Conservation (phyloP, 2,888 invertebrate genomes). For the Cosmopolites sordidus region DNA sequence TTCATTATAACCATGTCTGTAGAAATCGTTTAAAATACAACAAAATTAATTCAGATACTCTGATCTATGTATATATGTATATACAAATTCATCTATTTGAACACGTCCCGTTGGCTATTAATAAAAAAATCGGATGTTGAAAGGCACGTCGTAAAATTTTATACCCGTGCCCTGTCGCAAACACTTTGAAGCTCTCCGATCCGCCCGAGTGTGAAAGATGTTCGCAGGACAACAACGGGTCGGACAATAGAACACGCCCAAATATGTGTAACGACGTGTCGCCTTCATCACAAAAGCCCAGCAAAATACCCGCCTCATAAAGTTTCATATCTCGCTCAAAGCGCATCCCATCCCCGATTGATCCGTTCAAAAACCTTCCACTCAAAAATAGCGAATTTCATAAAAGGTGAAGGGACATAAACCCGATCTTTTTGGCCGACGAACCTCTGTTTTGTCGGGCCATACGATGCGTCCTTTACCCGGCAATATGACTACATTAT, state of each 20-base stretch:
- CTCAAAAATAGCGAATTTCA: conserved; percentile 10
- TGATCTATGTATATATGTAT: too few relatives aligned
- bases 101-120: neutral
- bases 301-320: conserved; percentile 25
- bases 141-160: conserved; percentile 9
- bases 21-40: too few relatives aligned
- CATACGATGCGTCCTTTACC: too few relatives aligned
- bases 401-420: conserved; percentile 11
- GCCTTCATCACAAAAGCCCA: conserved; percentile 22
- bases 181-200: conserved; percentile 17
- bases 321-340: conserved; percentile 21
- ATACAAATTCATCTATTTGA: too few relatives aligned
- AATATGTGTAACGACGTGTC: conserved; percentile 27
- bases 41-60: too few relatives aligned
- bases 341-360: conserved; percentile 13
- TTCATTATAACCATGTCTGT: too few relatives aligned
- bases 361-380: conserved; percentile 16
- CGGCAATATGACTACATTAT: too few relatives aligned
- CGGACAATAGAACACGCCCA: conserved; percentile 21
- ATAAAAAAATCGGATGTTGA: conserved; percentile 3
- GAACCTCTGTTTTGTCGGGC: neutral
- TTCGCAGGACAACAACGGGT: conserved; percentile 11
- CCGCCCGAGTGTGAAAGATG: conserved; percentile 23
- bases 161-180: conserved; percentile 5
- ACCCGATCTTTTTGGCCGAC: conserved; percentile 3